phyloP scores from a whole-genome alignment of 2,888 invertebrate species.

The Sarcophaga variegata region DNA sequence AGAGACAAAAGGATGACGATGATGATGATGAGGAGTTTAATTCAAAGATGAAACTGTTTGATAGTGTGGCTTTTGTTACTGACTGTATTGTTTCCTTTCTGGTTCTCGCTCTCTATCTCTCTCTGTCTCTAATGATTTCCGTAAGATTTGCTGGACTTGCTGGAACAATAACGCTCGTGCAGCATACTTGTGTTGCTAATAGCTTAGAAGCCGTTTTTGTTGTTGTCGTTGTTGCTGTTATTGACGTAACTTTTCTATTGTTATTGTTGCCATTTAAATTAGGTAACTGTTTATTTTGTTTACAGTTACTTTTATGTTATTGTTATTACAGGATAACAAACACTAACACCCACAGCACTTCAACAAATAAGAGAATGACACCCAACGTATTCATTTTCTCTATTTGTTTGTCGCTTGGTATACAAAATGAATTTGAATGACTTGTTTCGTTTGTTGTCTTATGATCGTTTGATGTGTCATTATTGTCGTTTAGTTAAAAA shows the following conservation, averaged over 20 bases:
- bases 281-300: constrained; percentile 62
- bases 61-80: constrained; percentile 14
- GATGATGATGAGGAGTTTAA: constrained; percentile 63
- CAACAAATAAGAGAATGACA: constrained; percentile 72
- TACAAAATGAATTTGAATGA: constrained; percentile 78
- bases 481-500: constrained; percentile 75
- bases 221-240: constrained; percentile 32
- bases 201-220: constrained; percentile 45
- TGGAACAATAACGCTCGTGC: background rate
- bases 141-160: too few species aligned
- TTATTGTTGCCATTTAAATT: constrained; percentile 64
- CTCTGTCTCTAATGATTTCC: too few species aligned
- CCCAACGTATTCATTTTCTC: constrained; percentile 60
- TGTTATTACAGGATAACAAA: constrained; percentile 57
- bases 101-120: background rate
- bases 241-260: background rate
- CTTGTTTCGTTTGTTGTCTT: constrained; percentile 77
- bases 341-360: constrained; percentile 49
- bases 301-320: constrained; percentile 65
- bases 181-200: constrained; percentile 34
- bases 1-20: constrained; percentile 41
- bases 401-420: constrained; percentile 68
- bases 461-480: constrained; percentile 71
- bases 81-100: constrained; percentile 48
- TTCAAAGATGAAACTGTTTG: constrained; percentile 58